phyloP scores from a whole-genome alignment of 1,140 invertebrate genomes.

The Hormaphis cornu region DNA sequence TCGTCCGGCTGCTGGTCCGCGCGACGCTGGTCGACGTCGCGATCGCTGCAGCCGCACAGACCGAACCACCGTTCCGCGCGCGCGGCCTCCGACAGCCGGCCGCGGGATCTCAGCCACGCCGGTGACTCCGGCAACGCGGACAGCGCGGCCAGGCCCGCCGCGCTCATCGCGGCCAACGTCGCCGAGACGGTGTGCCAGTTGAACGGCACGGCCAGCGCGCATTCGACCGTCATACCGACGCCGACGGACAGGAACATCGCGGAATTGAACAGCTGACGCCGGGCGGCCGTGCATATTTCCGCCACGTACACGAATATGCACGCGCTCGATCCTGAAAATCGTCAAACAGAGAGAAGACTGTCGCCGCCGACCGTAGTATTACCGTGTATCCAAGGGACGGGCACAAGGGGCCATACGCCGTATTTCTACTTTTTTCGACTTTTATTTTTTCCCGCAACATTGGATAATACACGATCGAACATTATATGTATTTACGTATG shows the following conservation, averaged over 20 bases:
- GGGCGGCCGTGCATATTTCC: not conserved
- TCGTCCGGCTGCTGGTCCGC: too few species aligned
- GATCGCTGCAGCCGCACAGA: too few species aligned
- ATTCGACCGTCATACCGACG: not conserved
- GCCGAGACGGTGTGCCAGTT: not conserved
- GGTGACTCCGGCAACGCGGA: not conserved
- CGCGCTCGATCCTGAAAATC: not conserved
- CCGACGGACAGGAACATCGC: not conserved
- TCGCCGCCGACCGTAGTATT: too few species aligned
- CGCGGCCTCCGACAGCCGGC: not conserved
- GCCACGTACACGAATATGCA: not conserved
- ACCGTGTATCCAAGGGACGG: too few species aligned
- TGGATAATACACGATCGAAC: too few species aligned
- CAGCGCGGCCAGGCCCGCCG: not conserved
- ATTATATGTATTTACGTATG: too few species aligned
- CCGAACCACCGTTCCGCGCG: not conserved
- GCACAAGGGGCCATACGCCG: too few species aligned
- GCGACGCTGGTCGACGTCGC: too few species aligned
- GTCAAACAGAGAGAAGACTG: too few species aligned
- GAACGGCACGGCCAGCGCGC: not conserved
- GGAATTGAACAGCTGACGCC: not conserved
- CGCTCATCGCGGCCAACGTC: not conserved
- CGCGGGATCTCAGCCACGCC: not conserved
- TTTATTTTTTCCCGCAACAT: too few species aligned
- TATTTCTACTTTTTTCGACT: too few species aligned